Evolutionary conservation across 2,797 vertebrate species (phyloP), one percentile per base, ranked within the genome.

Genomic region (Phoeniculus purpureus): DNA sequence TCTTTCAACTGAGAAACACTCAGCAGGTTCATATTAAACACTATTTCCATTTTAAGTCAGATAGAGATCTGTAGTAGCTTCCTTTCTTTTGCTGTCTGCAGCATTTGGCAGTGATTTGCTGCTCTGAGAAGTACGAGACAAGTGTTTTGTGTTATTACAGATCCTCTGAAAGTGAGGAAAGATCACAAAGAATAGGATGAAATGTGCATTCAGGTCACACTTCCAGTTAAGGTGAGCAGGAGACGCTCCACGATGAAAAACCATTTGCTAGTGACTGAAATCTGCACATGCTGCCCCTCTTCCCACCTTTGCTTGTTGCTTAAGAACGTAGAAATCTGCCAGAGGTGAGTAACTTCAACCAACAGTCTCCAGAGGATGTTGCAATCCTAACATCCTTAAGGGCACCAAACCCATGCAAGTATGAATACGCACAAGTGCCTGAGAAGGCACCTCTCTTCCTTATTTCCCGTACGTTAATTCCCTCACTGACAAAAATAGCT

Each of bases 381-480:
- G 94, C 75, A 94, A 87, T 65, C 90, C 21, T 0, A 37, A 37
- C 37, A 45, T 65, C 18, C 78, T 87, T 60, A 23, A 88, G 68
- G 88, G 81, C 81, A 84, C 67, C 88, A 81, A 84, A 62, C 67
- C 60, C 54, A 7, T 32, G 12, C 14, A 47, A 75, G 29, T 66
- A 65, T 34, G 74, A 88, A 67, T 76, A 84, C 29, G 58, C 43
- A 90, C 81, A 84, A 91, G 67, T 88, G n/a, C 65, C 47, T 74
- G 78, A 52, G 65, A 94, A 80, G 65, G 27, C 58, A 77, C 47
- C 74, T 80, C 54, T 73, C 29, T 85, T 72, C 65, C 73, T 43
- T 80, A 51, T 75, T 92, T 93, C 73, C 76, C 74, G 68, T 68
- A 81, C 72, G 51, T 92, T 89, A 94, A 87, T 87, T 90, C 90